Conservation (phyloP, 2,113 vertebrate genomes). For the Meleagris gallopavo region DNA sequence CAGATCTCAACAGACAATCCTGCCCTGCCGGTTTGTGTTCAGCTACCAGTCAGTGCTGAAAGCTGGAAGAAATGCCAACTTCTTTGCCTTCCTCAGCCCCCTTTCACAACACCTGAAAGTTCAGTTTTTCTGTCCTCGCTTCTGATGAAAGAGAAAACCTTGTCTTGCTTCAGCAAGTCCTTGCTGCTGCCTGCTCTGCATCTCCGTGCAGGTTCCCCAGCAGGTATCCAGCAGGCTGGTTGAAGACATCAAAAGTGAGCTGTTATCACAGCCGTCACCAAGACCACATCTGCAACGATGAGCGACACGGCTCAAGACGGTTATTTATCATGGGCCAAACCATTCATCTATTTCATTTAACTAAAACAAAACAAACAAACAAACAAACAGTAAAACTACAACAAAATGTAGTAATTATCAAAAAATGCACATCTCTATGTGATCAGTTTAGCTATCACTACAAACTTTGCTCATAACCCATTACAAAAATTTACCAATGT, state of each 20-base stretch:
- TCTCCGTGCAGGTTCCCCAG: background rate
- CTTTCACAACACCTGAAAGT: rapidly evolving
- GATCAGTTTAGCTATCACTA: background rate
- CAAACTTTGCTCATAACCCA: background rate
- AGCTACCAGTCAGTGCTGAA: background rate
- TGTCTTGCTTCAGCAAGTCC: background rate
- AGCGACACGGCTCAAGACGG: background rate
- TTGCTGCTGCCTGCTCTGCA: background rate
- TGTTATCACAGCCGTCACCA: background rate
- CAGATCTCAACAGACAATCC: too few relatives aligned
- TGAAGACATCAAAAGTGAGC: background rate
- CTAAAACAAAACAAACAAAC: too few relatives aligned
- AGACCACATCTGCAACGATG: background rate
- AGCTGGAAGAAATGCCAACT: background rate
- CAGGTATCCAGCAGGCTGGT: background rate
- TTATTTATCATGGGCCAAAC: background rate
- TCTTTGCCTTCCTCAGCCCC: background rate
- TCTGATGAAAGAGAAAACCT: background rate
- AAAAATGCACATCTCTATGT: background rate
- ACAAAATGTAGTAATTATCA: background rate
- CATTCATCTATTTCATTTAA: background rate
- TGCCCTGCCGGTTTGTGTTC: too few relatives aligned
- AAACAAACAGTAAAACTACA: background rate
- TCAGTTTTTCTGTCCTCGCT: background rate
- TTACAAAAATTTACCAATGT: background rate